Base-by-base conservation (phyloP, 2,113 vertebrate genomes). In the Elephantulus edwardii region DNA sequence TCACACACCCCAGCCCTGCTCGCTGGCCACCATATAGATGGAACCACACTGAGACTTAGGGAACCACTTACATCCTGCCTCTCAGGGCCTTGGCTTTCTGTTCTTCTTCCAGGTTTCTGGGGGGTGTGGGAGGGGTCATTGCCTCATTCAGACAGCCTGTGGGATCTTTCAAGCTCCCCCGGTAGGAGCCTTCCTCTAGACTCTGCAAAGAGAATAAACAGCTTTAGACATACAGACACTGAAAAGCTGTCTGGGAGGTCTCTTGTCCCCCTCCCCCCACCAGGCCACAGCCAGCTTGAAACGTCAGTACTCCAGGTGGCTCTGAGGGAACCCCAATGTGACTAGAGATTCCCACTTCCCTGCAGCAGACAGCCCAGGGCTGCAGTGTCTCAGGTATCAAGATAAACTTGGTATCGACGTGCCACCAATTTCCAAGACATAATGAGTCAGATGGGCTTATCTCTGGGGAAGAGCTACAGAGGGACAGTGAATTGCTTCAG, bases 71-170 rank as follows among this genome's bases (percentile, higher is more conserved):
- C 99, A 99, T 99, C 71, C 99, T 98, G 93, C 99, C 99, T 92
- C 99, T 98, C 96, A 99, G 98, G n/a, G 99, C 99, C 97, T 99
- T 99, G 95, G 99, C 99, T 96, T 98, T 98, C 96, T 99, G 98
- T 83, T 99, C 99, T 96, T 98, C 98, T 95, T 99, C 99, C 17
- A 98, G 98, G 97, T 99, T 99, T 88, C 98, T 97, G 12, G 98
- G 98, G 95, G 95, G 98, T 96, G 95, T 97, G 94, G 96, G 95
- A 62, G 96, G 97, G 0, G 91, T 89, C 97, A 98, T 96, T 77
- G 97, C 97, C 94, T 98, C 98, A 92, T 97, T 98, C 91, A 97
- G 96, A 79, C 96, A 98, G 95, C 96, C 97, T 56, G 97, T 75
- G 33, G 98, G 97, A 84, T 98, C 98, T 83, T 98, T 98, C 17